Evolutionary conservation across 2,888 invertebrate genomes (phyloP), one percentile per base, ranked within the genome.

Genomic region (Volucella inflata): DNA sequence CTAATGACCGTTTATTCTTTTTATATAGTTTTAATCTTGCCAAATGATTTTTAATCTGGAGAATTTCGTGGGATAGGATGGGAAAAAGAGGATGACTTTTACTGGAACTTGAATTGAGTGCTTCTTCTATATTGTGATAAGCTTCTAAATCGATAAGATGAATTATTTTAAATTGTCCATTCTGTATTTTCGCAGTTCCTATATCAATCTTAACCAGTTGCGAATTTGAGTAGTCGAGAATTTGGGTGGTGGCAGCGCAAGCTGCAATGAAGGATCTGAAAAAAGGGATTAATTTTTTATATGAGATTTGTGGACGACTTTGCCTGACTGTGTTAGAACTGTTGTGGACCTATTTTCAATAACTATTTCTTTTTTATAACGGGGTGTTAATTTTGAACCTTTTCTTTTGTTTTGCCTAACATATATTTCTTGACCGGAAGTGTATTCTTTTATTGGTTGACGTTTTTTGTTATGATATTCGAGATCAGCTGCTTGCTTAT

Each of bases 401-500:
- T 50, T 8, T 53, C 75, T 55, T 60, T 79, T 84, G 30, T 75
- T 79, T 44, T 55, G 59, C 65, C 50, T 72, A 2, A 78, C 77
- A 44, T 53, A 78, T 21, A 21, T 21, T 21, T n/a, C n/a, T n/a
- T n/a, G n/a, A n/a, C n/a, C n/a, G n/a, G n/a, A n/a, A n/a, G n/a
- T n/a, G n/a, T n/a, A n/a, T n/a, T n/a, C n/a, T n/a, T n/a, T n/a
- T n/a, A n/a, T n/a, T n/a, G n/a, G n/a, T n/a, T n/a, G n/a, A n/a
- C n/a, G n/a, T n/a, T n/a, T n/a, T n/a, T n/a, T 82, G 16, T 87
- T 83, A 53, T 80, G 87, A 38, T 65, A 51, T 42, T 55, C 59
- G 9, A 84, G 17, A 30, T 87, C 84, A n/a, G n/a, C n/a, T n/a
- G n/a, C n/a, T n/a, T n/a, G n/a, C n/a, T n/a, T n/a, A n/a, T n/a